Evolutionary conservation across 2,797 vertebrate genomes (phyloP), one percentile per base, ranked within the genome.

Genomic region (Protosalanx chinensis): DNA sequence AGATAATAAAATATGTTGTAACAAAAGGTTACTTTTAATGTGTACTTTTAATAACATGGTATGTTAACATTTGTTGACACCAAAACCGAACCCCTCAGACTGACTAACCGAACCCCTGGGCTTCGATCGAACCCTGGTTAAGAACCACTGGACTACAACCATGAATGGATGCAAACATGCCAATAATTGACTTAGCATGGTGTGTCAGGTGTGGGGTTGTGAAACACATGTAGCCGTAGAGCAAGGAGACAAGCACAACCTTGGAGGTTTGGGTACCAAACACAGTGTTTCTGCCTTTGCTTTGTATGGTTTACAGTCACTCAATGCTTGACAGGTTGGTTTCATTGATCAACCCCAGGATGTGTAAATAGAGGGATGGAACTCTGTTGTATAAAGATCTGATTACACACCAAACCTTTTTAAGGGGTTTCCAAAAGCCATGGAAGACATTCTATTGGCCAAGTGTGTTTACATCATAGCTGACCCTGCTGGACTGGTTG

Each of bases 271-370:
- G 51, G 51, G 15, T 5, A 56, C 18, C 6, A 56, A 0, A 56
- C 51, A 56, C 51, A 56, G 27, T 32, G 4, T 33, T 30, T 61
- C 12, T 61, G 29, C 59, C 5, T 5, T 20, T 65, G 64, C 1
- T 16, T n/a, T 46, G 33, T 51, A 51, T 64, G n/a, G n/a, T 5
- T 64, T 12, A 37, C 35, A 20, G 35, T 64, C 23, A 23, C 63
- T 64, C 35, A 64, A 6, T 41, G 20, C 41, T 37, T 64, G 63
- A 64, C 35, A 64, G 10, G 18, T 64, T 64, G 32, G 33, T 20
- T 20, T 64, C 3, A 64, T 37, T 46, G 35, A 64, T 37, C 20
- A n/a, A n/a, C 20, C 33, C 41, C 7, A 64, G 35, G 29, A 64
- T 37, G 63, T 41, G 29, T 61, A 23, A 61, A 29, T 23, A 32